A percentile compares a stretch with the other conserved stretches of the same genome.
phyloP scores from a whole-genome alignment of 1,140 invertebrate species.

The Drosophila nigromelanica region DNA sequence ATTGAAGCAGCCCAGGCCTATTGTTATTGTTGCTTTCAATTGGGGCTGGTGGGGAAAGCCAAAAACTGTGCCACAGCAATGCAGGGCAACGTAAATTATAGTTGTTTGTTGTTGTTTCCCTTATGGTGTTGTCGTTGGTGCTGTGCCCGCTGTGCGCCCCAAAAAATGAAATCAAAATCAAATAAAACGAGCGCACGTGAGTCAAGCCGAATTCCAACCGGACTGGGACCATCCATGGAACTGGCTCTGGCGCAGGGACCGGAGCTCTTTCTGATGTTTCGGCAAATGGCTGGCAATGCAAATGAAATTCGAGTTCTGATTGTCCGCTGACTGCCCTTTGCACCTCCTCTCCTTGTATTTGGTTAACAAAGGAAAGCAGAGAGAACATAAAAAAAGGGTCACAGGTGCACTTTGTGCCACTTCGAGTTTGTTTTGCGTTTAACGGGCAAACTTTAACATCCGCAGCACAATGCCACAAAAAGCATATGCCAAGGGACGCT shows the following conservation, averaged over 20 bases:
- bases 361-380: constrained; percentile 15
- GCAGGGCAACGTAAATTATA: constrained; percentile 64
- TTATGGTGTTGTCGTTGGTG: too few relatives aligned
- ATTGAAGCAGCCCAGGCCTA: constrained; percentile 22
- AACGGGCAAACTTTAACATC: constrained; percentile 19
- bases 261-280: constrained; percentile 6
- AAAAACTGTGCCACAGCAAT: constrained; percentile 58
- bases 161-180: constrained; percentile 76
- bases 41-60: constrained; percentile 6
- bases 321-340: constrained; percentile 47
- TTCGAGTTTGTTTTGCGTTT: constrained; percentile 56
- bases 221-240: background rate
- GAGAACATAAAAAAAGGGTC: constrained; percentile 53
- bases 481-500: constrained; percentile 30
- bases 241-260: background rate
- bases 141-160: constrained; percentile 51
- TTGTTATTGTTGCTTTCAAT: constrained; percentile 35
- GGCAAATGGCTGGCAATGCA: constrained; percentile 57
- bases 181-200: constrained; percentile 77
- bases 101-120: constrained; percentile 35
- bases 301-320: constrained; percentile 80
- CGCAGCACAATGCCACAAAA: constrained; percentile 31
- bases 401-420: constrained; percentile 75
- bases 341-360: background rate
- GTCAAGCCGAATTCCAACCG: constrained; percentile 42